Conservation (phyloP, 2,888 invertebrate genomes). For the Tetrapedia diversipes region DNA sequence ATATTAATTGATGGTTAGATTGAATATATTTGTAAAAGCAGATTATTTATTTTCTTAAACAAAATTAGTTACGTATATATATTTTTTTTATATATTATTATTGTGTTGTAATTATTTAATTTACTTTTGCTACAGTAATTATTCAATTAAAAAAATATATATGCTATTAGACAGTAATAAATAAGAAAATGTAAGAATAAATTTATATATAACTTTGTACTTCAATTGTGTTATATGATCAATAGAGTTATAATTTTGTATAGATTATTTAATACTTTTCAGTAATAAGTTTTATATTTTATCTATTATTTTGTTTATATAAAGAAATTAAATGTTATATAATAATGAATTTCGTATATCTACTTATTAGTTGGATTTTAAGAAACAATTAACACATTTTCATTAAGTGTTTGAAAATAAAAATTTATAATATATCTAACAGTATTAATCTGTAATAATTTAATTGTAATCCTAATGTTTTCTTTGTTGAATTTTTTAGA, state of each 20-base stretch:
- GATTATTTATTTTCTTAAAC: not conserved
- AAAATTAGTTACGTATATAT: not conserved
- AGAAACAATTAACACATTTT: not conserved
- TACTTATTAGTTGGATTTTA: not conserved
- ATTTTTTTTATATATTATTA: not conserved
- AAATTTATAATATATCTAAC: not conserved
- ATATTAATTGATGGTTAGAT: not conserved
- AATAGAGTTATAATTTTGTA: not conserved
- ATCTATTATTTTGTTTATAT: not conserved
- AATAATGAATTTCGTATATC: not conserved
- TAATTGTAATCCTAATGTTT: not conserved
- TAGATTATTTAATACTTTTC: not conserved
- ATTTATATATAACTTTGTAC: not conserved
- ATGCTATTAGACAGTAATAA: not conserved
- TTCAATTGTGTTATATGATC: not conserved
- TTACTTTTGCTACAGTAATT: not conserved
- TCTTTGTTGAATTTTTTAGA: constrained; percentile 83
- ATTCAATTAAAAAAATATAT: not conserved
- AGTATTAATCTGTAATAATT: not conserved
- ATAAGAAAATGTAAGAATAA: not conserved
- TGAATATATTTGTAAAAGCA: not conserved
- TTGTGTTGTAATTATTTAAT: no score
- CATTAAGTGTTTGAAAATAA: not conserved
- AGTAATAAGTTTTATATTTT: not conserved
- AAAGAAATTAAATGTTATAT: constrained; percentile 11